Conservation (phyloP, 2,113 vertebrate genomes). For the Coreoperca whiteheadi region DNA sequence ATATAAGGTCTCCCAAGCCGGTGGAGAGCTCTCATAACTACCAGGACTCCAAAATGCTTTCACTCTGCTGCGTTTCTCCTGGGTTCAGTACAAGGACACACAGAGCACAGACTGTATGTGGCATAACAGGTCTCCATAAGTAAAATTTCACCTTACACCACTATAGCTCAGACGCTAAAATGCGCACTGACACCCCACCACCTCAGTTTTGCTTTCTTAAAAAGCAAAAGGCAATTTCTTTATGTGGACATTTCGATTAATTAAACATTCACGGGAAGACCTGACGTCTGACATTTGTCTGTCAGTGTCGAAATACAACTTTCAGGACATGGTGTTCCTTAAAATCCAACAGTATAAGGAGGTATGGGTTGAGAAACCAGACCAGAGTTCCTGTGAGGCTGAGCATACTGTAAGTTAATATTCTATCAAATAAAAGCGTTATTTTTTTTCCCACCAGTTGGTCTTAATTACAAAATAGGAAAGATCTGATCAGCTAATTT, state of each 20-base stretch:
- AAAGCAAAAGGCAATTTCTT: neutral
- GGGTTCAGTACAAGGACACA: constrained; percentile 52
- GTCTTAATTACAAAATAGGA: too few relatives aligned
- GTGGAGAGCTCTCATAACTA: constrained; percentile 36
- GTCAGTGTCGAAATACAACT: constrained; percentile 20
- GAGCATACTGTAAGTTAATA: constrained; percentile 50
- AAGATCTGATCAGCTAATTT: too few relatives aligned
- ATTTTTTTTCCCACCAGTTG: too few relatives aligned
- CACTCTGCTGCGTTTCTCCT: constrained; percentile 17
- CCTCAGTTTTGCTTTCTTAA: neutral
- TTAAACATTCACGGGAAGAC: neutral
- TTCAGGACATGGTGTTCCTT: constrained; percentile 16
- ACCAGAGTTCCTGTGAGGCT: constrained; percentile 23
- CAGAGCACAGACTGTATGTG: constrained; percentile 27
- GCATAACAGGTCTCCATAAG: constrained; percentile 20
- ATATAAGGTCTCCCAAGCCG: constrained; percentile 52
- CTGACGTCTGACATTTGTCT: neutral
- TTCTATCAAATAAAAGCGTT: constrained; percentile 37
- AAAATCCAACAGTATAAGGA: neutral
- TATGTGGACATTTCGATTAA: neutral
- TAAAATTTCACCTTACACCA: constrained; percentile 19
- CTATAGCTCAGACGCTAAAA: neutral
- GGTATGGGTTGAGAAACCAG: constrained; percentile 7
- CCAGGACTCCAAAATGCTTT: constrained; percentile 43
- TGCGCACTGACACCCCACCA: constrained; percentile 9